phyloP scores from a whole-genome alignment of 2,888 invertebrate species.

The Pilophorus perplexus region DNA sequence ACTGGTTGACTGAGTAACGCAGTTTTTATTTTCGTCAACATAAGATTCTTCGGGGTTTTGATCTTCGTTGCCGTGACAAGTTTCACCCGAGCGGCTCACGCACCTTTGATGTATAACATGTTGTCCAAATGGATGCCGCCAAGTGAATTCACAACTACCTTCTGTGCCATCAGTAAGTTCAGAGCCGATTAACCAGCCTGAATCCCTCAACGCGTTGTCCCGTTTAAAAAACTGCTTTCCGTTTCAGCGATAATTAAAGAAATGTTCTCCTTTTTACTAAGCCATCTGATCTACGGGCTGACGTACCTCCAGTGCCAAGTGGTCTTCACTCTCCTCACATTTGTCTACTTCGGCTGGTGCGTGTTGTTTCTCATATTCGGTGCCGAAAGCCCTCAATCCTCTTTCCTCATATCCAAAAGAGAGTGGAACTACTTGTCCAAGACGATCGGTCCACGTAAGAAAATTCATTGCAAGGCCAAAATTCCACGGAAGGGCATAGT shows the following conservation, averaged over 20 bases:
- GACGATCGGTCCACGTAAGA: background rate
- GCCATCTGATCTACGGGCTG: too few species aligned
- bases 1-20: too few species aligned
- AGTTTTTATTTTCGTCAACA: too few species aligned
- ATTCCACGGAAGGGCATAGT: constrained; percentile 1
- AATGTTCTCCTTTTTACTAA: too few species aligned
- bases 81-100: background rate
- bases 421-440: background rate
- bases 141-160: background rate
- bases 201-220: too few species aligned
- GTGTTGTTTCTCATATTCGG: constrained; percentile 12
- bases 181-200: too few species aligned
- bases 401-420: constrained; percentile 8
- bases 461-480: background rate
- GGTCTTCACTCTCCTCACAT: too few species aligned
- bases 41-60: too few species aligned
- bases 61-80: background rate
- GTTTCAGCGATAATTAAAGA: too few species aligned
- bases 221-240: too few species aligned
- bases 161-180: background rate
- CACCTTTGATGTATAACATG: constrained; percentile 7
- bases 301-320: too few species aligned
- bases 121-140: constrained; percentile 22
- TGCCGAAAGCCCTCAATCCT: constrained; percentile 7
- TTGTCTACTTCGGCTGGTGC: background rate